Evolutionary conservation across 2,888 invertebrate genomes (phyloP).

Genomic region (Antheraea yamamai): DNA sequence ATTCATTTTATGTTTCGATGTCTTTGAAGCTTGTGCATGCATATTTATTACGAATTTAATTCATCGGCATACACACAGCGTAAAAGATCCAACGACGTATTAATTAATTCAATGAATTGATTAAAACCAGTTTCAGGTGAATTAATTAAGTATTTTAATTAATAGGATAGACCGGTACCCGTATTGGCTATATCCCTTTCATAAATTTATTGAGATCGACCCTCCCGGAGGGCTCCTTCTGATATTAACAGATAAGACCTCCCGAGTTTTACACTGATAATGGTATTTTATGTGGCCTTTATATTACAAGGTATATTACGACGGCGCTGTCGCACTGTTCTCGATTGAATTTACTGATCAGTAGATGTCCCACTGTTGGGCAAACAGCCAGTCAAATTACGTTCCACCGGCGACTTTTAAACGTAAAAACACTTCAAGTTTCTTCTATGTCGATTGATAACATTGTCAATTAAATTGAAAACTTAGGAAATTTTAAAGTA

Average conservation of each 20-base stretch:
- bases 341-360: not conserved
- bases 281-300: conserved; percentile 7
- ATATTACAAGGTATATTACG: conserved; percentile 13
- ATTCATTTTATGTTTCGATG: too few relatives aligned
- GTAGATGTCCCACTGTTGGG: not conserved
- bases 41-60: not conserved
- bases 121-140: conserved; percentile 81
- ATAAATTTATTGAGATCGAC: conserved; percentile 80
- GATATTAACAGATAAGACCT: conserved; percentile 68
- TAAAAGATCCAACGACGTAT: not conserved
- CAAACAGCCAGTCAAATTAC: not conserved
- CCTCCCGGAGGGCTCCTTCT: conserved; percentile 66
- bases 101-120: conserved; percentile 58
- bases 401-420: too few relatives aligned
- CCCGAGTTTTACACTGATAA: conserved; percentile 45
- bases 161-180: conserved; percentile 79
- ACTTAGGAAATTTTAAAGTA: too few relatives aligned
- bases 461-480: too few relatives aligned
- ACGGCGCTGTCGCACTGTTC: not conserved
- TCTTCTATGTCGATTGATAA: too few relatives aligned
- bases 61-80: not conserved
- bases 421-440: too few relatives aligned
- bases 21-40: too few relatives aligned
- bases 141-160: conserved; percentile 83
- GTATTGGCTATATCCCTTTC: conserved; percentile 82